Evolutionary conservation across 2,797 vertebrate genomes (phyloP).

Genomic region (Hoplostethus atlanticus): DNA sequence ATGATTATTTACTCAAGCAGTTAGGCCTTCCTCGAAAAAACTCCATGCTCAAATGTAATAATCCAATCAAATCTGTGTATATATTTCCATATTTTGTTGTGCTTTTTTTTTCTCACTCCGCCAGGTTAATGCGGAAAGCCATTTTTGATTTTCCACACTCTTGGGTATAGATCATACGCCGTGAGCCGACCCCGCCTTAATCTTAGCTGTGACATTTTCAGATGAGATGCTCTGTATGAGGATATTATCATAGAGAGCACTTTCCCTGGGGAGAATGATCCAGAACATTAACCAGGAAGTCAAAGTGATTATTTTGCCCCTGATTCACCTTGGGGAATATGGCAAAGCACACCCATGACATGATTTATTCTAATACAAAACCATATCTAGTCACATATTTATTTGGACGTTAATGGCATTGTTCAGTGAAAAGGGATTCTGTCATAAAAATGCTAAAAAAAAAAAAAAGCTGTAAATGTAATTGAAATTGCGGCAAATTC

Average conservation of each 20-base stretch:
- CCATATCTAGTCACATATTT: constrained; percentile 77
- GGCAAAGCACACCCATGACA: constrained; percentile 58
- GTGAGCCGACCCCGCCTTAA: constrained; percentile 30
- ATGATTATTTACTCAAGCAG: constrained; percentile 33
- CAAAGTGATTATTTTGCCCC: constrained; percentile 74
- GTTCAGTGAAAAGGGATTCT: constrained; percentile 55
- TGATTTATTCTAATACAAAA: constrained; percentile 80
- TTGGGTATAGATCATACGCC: constrained; percentile 30
- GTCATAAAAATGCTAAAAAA: constrained; percentile 23
- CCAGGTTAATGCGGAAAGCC: constrained; percentile 30
- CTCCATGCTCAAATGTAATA: constrained; percentile 48
- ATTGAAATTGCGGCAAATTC: constrained; percentile 40
- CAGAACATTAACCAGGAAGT: constrained; percentile 86
- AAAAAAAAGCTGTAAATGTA: constrained; percentile 21
- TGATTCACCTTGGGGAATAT: constrained; percentile 75
- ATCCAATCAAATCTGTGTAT: constrained; percentile 58
- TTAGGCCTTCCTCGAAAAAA: constrained; percentile 20
- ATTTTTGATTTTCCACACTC: constrained; percentile 51
- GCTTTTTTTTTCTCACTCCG: constrained; percentile 35
- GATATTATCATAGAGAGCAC: constrained; percentile 79
- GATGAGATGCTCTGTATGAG: constrained; percentile 69
- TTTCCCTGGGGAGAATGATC: constrained; percentile 82
- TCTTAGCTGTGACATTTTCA: constrained; percentile 78
- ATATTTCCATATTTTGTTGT: constrained; percentile 67
- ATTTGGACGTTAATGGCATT: constrained; percentile 73